Conservation (phyloP, 2,888 invertebrate genomes). For the Leptodirus hochenwartii region DNA sequence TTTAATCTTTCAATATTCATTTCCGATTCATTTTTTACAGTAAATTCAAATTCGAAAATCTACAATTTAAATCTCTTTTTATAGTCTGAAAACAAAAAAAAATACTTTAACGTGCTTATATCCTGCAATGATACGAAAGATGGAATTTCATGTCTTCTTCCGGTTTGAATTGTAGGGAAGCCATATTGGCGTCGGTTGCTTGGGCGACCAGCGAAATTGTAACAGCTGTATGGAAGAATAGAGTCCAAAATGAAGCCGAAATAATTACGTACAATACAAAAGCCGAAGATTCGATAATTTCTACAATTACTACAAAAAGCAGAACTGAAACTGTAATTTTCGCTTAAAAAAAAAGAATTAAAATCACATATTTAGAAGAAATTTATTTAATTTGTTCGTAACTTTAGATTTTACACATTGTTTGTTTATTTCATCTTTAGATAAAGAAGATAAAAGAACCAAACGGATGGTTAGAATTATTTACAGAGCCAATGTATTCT, state of each 20-base stretch:
- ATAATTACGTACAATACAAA: slow-evolving; percentile 20
- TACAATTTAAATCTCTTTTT: too few relatives aligned
- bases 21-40: too few relatives aligned
- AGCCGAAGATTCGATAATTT: background rate
- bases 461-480: slow-evolving; percentile 65
- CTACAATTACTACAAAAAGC: background rate
- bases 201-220: slow-evolving; percentile 57
- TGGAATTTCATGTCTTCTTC: too few relatives aligned
- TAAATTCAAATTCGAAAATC: too few relatives aligned
- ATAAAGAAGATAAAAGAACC: slow-evolving; percentile 21
- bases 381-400: slow-evolving; percentile 10
- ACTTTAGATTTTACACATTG: background rate
- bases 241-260: slow-evolving; percentile 59
- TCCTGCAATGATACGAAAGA: too few relatives aligned
- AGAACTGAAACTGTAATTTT: background rate
- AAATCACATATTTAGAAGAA: slow-evolving; percentile 3
- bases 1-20: too few relatives aligned
- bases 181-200: slow-evolving; percentile 48
- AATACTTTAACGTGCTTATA: too few relatives aligned
- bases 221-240: slow-evolving; percentile 73
- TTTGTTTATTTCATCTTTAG: slow-evolving; percentile 1
- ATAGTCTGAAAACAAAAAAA: too few relatives aligned
- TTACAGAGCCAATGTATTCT: slow-evolving; percentile 51
- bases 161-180: slow-evolving; percentile 26
- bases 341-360: slow-evolving; percentile 1